Base-by-base conservation (phyloP, 2,888 invertebrate genomes). In the Catocala nupta region DNA sequence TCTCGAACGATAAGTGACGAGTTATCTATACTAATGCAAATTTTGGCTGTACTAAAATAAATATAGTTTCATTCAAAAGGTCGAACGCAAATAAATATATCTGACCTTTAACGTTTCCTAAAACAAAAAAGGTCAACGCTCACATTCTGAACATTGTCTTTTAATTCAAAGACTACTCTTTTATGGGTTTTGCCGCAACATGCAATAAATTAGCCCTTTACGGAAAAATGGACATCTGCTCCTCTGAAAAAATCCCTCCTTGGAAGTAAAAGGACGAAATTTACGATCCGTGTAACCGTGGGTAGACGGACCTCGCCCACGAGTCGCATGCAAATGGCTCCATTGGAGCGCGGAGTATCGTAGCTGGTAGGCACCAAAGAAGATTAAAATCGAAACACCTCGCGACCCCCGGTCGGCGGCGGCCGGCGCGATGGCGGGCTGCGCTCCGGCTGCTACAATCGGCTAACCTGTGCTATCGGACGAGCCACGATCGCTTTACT, bases 211-310 rank as follows among this genome's bases (percentile, higher is more conserved):
- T 92, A 91, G 90, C 82, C 88, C 86, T 88, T 89, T 87, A 86
- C 85, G 89, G 84, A 89, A 91, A 92, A 92, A 91, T 90, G 87
- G 89, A 90, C 91, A 93, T 92, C 90, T 92, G 92, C 85, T 91
- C 85, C 88, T 86, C 81, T 81, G 86, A 80, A 89, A 90, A 90
- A 54, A 90, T 77, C 83, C 87, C 86, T 89, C 82, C 89, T 89
- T 89, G 83, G 86, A 90, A 90, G 90, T 89, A 90, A 91, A 91
- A 92, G 90, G 92, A 92, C 90, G 85, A 90, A 93, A 93, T 93
- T 92, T 93, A 93, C 92, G 93, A 90, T 85, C 90, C 88, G 85
- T 87, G 89, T 91, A 90, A 88, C 88, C 89, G 90, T 90, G 91
- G 90, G 92, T 91, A 88, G 91, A 88, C 86, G 88, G 87, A 86